These are phyloP conservation scores for Molossus alvarezi DNA, from an alignment of 2,797 vertebrate species.

Conservation along the genomic window DNA sequence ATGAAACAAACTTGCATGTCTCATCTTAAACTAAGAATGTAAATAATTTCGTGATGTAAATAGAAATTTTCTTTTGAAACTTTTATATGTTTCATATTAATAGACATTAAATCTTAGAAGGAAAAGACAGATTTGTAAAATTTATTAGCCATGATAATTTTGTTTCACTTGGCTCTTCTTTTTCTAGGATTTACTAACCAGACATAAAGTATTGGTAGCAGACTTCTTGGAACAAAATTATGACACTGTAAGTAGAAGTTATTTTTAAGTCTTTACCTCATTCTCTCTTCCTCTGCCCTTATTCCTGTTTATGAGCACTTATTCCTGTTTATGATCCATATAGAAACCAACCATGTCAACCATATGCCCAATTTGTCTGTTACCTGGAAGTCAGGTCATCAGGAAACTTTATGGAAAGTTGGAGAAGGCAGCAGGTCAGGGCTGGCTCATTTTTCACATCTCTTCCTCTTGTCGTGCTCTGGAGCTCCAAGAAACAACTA, in stretches of 20 bases:
- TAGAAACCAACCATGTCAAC: background rate
- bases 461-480: slow-evolving; percentile 3
- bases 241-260: slow-evolving; percentile 94
- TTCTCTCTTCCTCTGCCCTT: background rate
- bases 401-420: slow-evolving; percentile 1
- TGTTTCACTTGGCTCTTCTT: slow-evolving; percentile 74
- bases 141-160: slow-evolving; percentile 29
- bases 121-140: background rate
- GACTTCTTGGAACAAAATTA: slow-evolving; percentile 98
- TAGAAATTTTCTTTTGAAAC: slow-evolving; percentile 63
- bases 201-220: slow-evolving; percentile 97
- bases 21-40: slow-evolving; percentile 34
- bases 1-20: slow-evolving; percentile 63
- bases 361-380: background rate
- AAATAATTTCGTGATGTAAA: slow-evolving; percentile 69
- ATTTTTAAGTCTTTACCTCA: slow-evolving; percentile 54
- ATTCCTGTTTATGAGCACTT: background rate
- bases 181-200: slow-evolving; percentile 96
- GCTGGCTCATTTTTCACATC: background rate
- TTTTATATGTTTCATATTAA: slow-evolving; percentile 61
- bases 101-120: background rate
- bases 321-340: background rate
- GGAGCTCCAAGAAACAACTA: background rate
- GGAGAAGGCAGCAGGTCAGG: background rate
- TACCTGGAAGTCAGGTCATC: background rate